Percentiles rank a stretch among this genome's conserved stretches.
These are phyloP conservation scores for Myiagra hebetior DNA, from an alignment of 2,113 vertebrate genomes.

Conservation along the genomic window DNA sequence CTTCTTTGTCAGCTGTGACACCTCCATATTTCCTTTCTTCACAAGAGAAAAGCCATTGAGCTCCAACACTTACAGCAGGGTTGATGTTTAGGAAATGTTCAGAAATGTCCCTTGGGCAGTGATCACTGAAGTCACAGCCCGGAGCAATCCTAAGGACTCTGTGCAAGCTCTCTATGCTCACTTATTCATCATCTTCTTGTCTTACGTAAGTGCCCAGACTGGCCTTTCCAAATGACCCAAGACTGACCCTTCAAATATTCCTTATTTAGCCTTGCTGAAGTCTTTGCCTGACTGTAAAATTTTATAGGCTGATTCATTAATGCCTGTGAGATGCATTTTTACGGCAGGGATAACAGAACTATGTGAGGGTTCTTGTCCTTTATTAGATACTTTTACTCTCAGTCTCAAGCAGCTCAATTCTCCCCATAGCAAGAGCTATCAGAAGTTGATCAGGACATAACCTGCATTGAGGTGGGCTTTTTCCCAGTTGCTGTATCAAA, in stretches of 20 bases:
- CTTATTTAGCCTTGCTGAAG: not conserved
- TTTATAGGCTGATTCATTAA: not conserved
- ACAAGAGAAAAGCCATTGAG: not conserved
- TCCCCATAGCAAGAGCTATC: not conserved
- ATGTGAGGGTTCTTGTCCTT: not conserved
- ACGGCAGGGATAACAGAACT: not conserved
- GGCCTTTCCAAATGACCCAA: not conserved
- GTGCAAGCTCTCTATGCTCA: fast-evolving
- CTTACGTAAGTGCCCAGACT: constrained; percentile 24
- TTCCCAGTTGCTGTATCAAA: not conserved
- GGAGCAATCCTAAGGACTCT: not conserved
- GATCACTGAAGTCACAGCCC: not conserved
- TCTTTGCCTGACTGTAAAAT: constrained; percentile 4
- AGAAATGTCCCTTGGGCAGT: not conserved
- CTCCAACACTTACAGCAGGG: not conserved
- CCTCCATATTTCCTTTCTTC: not conserved
- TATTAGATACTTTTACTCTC: not conserved
- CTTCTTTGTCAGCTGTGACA: not conserved
- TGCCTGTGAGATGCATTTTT: not conserved
- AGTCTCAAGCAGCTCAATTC: not conserved
- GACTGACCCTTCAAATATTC: constrained; percentile 14
- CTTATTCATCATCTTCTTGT: constrained; percentile 8
- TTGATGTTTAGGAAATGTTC: not conserved
- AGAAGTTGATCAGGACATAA: not conserved
- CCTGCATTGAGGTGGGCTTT: not conserved